phyloP scores from a whole-genome alignment of 2,113 vertebrate species.

The Tichodroma muraria region DNA sequence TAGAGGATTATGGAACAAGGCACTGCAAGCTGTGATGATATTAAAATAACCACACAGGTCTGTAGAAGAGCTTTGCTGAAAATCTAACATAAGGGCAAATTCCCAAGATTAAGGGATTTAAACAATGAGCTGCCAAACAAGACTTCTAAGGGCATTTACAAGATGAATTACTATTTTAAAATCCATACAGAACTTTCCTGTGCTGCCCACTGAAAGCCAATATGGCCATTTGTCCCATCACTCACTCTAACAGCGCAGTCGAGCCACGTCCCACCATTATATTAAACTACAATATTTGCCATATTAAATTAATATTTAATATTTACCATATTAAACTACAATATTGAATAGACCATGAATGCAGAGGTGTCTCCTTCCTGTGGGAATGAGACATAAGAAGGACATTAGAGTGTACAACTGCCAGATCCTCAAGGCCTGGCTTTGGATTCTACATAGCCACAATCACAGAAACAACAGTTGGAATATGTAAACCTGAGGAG shows the following conservation, averaged over 20 bases:
- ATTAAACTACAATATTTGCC: no score
- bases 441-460: background rate
- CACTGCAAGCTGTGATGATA: background rate
- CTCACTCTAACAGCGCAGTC: background rate
- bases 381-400: background rate
- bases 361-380: background rate
- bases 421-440: background rate
- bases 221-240: background rate
- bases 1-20: background rate
- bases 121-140: background rate
- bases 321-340: no score
- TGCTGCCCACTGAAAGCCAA: background rate
- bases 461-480: background rate
- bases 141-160: background rate
- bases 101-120: background rate
- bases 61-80: background rate
- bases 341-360: rapidly evolving
- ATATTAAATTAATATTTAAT: no score
- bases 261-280: background rate
- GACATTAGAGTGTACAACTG: background rate
- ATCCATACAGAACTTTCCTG: background rate
- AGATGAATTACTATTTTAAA: background rate
- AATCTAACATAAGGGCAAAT: background rate
- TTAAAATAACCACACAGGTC: background rate
- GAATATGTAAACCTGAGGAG: background rate